Percentiles rank a stretch among this genome's conserved stretches.
These are phyloP conservation scores for Psylliodes chrysocephalus DNA, from an alignment of 2,888 invertebrate species.

Conservation along the genomic window DNA sequence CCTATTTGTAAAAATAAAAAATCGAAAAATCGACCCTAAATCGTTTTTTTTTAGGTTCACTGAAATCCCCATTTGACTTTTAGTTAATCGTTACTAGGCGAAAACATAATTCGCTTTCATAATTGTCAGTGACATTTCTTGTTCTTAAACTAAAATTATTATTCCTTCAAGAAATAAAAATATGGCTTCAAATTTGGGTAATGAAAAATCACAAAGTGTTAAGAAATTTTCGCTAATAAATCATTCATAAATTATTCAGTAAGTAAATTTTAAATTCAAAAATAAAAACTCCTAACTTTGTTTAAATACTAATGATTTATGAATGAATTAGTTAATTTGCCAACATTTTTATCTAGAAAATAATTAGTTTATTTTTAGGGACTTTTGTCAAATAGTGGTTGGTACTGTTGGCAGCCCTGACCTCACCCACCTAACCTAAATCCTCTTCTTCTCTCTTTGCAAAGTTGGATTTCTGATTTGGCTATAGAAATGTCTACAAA, in stretches of 20 bases:
- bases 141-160: conserved; percentile 1
- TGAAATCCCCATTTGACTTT: too few relatives aligned
- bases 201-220: background rate
- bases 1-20: too few relatives aligned
- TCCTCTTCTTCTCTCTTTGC: conserved; percentile 33
- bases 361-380: conserved; percentile 4
- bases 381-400: conserved; percentile 2
- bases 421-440: conserved; percentile 35
- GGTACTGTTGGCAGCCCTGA: conserved; percentile 7
- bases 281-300: too few relatives aligned
- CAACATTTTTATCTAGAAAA: too few relatives aligned
- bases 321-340: too few relatives aligned
- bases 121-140: conserved; percentile 4
- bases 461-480: conserved; percentile 50
- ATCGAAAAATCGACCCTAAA: too few relatives aligned
- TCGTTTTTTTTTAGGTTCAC: too few relatives aligned
- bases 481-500: conserved; percentile 59
- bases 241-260: too few relatives aligned
- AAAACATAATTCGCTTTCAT: background rate
- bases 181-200: conserved; percentile 4
- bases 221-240: too few relatives aligned
- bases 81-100: background rate
- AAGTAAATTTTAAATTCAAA: too few relatives aligned
- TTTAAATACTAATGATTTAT: too few relatives aligned
- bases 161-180: background rate